Conservation (phyloP, 1,140 invertebrate species). For the Reticulitermes speratus region DNA sequence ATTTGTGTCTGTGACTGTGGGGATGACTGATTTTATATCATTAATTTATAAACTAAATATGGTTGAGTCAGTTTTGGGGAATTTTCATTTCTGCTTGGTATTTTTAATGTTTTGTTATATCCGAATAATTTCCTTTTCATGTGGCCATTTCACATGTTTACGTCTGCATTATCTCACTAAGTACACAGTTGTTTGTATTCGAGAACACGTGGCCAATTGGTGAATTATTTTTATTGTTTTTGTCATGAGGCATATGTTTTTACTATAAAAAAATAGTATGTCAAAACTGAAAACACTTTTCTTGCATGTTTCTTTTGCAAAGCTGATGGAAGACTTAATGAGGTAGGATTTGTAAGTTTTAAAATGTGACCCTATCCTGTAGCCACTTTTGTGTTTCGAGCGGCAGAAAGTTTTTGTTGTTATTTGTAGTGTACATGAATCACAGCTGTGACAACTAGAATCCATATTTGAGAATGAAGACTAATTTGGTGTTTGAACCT, state of each 20-base stretch:
- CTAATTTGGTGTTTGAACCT: not conserved
- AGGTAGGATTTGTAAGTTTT: not conserved
- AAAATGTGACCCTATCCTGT: not conserved
- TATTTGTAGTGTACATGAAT: not conserved
- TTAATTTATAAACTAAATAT: no score
- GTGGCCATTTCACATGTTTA: not conserved
- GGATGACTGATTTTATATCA: no score
- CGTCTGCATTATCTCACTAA: not conserved
- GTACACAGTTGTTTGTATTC: not conserved
- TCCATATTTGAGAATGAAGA: not conserved
- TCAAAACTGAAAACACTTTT: not conserved
- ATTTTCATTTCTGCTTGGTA: no score
- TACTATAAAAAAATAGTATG: not conserved
- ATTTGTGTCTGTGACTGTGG: no score
- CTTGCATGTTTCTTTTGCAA: slow-evolving; percentile 12
- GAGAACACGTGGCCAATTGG: no score
- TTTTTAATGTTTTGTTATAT: no score
- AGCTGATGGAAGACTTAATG: not conserved
- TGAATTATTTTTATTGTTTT: no score
- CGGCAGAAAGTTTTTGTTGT: not conserved
- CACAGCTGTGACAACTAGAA: not conserved
- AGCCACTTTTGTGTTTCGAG: not conserved
- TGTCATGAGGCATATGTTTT: not conserved
- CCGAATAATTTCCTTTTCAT: no score
- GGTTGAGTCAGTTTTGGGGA: no score